Base-by-base conservation (phyloP, 2,797 vertebrate species). In the Parotocinclus haroldoi region DNA sequence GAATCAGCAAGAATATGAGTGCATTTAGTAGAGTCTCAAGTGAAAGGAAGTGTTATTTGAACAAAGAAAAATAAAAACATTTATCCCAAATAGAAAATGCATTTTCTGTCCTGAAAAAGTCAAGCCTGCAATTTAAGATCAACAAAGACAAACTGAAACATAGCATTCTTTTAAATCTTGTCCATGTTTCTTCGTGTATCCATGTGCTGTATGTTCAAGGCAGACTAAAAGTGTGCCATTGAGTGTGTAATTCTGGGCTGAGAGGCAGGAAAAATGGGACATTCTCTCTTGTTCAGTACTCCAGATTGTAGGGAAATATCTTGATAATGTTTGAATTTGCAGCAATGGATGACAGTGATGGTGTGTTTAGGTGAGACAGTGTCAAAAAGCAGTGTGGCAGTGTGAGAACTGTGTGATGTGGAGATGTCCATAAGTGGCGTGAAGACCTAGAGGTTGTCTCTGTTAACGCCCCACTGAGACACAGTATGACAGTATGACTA, bases 281-380 rank as follows among this genome's bases (percentile, higher is more conserved):
- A n/a, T 59, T 71, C 27, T 61, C 53, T 62, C 54, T 63, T 66
- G 7, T 77, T 57, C 50, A 68, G 71, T 75, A 63, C 59, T 55
- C 19, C 45, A 46, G 45, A 13, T 19, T 49, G 49, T 53, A 51
- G 60, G 16, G 60, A 64, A 68, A 46, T 39, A 27, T 9, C 9
- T 9, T 52, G 17, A 42, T 14, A 52, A 59, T 63, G 54, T 27
- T 40, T 62, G 63, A 66, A 51, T 74, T 74, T 19, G 46, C 68
- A 71, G 62, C 53, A 58, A 44, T n/a, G 13, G 12, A 12, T 7
- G 45, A n/a, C n/a, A 12, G 11, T 57, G 65, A 58, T 55, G 63
- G 51, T 57, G 27, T 58, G 16, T 62, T 64, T 13, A 1, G 19
- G 55, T 56, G 52, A 56, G 54, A 68, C 48, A 46, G 66, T 62